Conservation (phyloP, 2,888 invertebrate species). For the Xylocampa areola region DNA sequence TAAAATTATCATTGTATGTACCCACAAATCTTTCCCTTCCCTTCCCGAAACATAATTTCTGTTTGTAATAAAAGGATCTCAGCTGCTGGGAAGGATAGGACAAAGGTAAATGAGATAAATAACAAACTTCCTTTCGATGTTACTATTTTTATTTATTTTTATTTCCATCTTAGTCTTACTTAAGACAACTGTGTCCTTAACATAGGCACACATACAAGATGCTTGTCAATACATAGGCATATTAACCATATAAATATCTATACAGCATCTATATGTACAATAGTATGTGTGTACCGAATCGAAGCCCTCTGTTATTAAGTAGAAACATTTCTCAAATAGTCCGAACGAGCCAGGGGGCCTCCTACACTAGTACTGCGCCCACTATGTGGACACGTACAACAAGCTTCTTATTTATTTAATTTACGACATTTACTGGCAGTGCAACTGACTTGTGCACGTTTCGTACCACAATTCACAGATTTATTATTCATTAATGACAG, state of each 20-base stretch:
- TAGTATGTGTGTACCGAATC: slow-evolving; percentile 75
- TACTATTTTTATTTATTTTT: slow-evolving; percentile 89
- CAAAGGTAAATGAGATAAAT: slow-evolving; percentile 60
- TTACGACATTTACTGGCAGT: slow-evolving; percentile 83
- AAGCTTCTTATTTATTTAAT: slow-evolving; percentile 71
- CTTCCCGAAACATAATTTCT: background rate
- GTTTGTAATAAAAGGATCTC: slow-evolving; percentile 5
- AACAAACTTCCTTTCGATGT: slow-evolving; percentile 78
- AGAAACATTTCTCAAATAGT: slow-evolving; percentile 36
- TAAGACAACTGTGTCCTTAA: slow-evolving; percentile 83
- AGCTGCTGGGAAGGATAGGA: slow-evolving; percentile 20
- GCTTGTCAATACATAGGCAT: slow-evolving; percentile 79
- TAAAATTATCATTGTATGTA: background rate
- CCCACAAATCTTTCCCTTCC: background rate
- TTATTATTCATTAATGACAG: slow-evolving; percentile 65
- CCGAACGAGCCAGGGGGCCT: slow-evolving; percentile 48
- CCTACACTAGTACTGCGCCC: slow-evolving; percentile 71
- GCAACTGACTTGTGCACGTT: slow-evolving; percentile 80
- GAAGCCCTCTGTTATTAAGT: slow-evolving; percentile 60
- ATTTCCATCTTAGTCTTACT: slow-evolving; percentile 82
- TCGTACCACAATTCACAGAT: slow-evolving; percentile 62
- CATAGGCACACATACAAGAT: slow-evolving; percentile 85
- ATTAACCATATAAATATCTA: slow-evolving; percentile 85
- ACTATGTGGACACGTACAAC: slow-evolving; percentile 80
- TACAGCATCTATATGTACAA: slow-evolving; percentile 89